Evolutionary conservation across 2,888 invertebrate genomes (phyloP).

Genomic region (Malthinus seriepunctatus): DNA sequence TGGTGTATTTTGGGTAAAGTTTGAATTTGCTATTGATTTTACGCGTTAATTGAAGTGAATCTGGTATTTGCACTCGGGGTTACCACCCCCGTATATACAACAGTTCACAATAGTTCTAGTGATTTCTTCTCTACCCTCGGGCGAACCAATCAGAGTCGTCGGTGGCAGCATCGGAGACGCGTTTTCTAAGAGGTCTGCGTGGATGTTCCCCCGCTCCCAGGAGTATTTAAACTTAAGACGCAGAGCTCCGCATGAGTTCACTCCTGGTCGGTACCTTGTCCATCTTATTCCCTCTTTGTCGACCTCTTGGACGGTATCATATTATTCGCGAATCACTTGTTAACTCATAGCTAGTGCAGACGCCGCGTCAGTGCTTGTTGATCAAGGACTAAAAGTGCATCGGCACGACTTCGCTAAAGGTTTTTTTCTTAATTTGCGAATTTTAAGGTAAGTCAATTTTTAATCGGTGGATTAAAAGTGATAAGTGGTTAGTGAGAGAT

Average conservation of each 20-base stretch:
- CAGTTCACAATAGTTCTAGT: constrained; percentile 43
- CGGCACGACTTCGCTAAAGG: constrained; percentile 11
- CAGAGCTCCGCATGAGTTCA: constrained; percentile 64
- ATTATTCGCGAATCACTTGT: constrained; percentile 26
- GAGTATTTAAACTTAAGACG: constrained; percentile 65
- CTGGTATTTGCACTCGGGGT: constrained; percentile 56
- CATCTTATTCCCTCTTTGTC: constrained; percentile 33
- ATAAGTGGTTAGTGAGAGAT: constrained; percentile 16
- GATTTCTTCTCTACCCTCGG: constrained; percentile 53
- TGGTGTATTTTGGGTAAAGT: too few relatives aligned
- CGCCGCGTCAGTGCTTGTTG: constrained; percentile 22
- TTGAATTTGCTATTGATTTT: constrained; percentile 9
- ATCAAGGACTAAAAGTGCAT: constrained; percentile 23
- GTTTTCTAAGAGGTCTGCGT: constrained; percentile 64
- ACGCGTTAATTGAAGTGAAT: constrained; percentile 28
- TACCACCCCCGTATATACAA: constrained; percentile 40
- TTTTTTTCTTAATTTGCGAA: constrained; percentile 19
- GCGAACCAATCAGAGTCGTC: constrained; percentile 53
- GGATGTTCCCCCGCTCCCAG: constrained; percentile 61
- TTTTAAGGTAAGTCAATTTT: neutral
- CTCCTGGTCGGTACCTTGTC: constrained; percentile 56
- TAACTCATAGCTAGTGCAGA: constrained; percentile 22
- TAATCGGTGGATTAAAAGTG: constrained; percentile 2
- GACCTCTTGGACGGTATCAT: constrained; percentile 25
- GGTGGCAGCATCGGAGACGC: constrained; percentile 63